These are phyloP conservation scores for Lagodon rhomboides DNA, from an alignment of 2,797 vertebrate genomes.

Conservation along the genomic window DNA sequence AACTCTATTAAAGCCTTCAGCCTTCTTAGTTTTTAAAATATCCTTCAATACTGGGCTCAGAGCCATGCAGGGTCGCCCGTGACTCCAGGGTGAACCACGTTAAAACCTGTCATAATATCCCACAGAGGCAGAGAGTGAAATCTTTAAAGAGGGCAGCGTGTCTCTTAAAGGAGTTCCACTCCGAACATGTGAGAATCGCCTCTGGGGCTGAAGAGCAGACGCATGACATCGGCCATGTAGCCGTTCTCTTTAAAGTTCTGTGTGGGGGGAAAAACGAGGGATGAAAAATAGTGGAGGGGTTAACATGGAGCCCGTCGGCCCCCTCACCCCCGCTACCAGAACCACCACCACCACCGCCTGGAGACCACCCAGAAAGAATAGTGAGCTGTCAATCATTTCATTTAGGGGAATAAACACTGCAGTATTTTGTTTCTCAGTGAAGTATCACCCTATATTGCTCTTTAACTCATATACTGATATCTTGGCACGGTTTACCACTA, in stretches of 20 bases:
- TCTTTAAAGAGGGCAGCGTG: constrained; percentile 51
- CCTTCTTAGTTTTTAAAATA: background rate
- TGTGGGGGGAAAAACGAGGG: constrained; percentile 37
- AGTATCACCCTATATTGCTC: constrained; percentile 31
- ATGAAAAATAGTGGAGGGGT: constrained; percentile 72
- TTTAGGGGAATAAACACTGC: constrained; percentile 57
- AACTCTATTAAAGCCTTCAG: background rate
- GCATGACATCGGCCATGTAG: constrained; percentile 50
- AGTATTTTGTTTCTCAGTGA: constrained; percentile 62
- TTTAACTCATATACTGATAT: constrained; percentile 32
- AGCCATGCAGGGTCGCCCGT: constrained; percentile 24
- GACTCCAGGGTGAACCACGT: constrained; percentile 54
- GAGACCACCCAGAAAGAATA: constrained; percentile 81
- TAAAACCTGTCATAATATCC: constrained; percentile 55
- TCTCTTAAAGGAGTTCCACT: constrained; percentile 59
- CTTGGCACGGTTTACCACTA: constrained; percentile 13
- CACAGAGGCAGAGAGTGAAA: constrained; percentile 29
- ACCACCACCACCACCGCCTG: constrained; percentile 7
- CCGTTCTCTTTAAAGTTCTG: constrained; percentile 66
- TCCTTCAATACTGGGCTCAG: too few relatives aligned
- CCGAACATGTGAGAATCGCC: constrained; percentile 55
- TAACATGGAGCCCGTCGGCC: constrained; percentile 61
- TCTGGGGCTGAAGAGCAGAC: constrained; percentile 56
- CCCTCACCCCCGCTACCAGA: constrained; percentile 14
- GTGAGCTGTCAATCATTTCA: constrained; percentile 79